phyloP scores from a whole-genome alignment of 1,140 invertebrate genomes.

The Halesus radiatus region DNA sequence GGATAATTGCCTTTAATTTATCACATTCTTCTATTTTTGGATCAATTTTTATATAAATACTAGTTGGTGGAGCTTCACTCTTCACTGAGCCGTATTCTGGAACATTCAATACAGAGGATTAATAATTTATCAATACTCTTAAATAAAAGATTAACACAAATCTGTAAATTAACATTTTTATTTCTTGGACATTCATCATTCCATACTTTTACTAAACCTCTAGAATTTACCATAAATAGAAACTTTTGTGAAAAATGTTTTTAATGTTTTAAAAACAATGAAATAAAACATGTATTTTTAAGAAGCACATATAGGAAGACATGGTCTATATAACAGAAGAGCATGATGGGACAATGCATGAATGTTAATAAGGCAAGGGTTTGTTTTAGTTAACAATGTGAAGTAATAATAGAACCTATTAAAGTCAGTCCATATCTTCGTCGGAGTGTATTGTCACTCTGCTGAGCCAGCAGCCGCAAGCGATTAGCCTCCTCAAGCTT shows the following conservation, averaged over 20 bases:
- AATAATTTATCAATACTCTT: too few species aligned
- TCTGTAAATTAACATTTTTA: too few species aligned
- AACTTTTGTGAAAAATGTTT: too few species aligned
- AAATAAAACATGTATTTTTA: too few species aligned
- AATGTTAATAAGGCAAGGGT: neutral
- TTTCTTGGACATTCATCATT: too few species aligned
- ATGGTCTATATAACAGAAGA: too few species aligned
- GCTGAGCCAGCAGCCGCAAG: slow-evolving; percentile 35
- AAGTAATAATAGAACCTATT: slow-evolving; percentile 17
- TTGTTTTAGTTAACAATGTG: neutral
- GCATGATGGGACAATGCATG: too few species aligned
- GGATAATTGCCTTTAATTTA: neutral
- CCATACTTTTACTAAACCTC: too few species aligned
- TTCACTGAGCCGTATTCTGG: slow-evolving; percentile 1
- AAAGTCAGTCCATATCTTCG: neutral
- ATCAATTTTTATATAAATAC: neutral
- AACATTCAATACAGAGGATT: neutral
- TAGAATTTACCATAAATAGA: too few species aligned
- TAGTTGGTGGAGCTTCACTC: neutral
- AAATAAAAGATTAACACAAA: too few species aligned
- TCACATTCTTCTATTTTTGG: neutral
- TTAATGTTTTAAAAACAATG: too few species aligned
- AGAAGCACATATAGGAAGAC: too few species aligned
- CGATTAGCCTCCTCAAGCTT: slow-evolving; percentile 29
- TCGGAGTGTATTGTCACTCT: slow-evolving; percentile 29